Evolutionary conservation across 1,140 invertebrate genomes (phyloP).

Genomic region (Physella acuta): DNA sequence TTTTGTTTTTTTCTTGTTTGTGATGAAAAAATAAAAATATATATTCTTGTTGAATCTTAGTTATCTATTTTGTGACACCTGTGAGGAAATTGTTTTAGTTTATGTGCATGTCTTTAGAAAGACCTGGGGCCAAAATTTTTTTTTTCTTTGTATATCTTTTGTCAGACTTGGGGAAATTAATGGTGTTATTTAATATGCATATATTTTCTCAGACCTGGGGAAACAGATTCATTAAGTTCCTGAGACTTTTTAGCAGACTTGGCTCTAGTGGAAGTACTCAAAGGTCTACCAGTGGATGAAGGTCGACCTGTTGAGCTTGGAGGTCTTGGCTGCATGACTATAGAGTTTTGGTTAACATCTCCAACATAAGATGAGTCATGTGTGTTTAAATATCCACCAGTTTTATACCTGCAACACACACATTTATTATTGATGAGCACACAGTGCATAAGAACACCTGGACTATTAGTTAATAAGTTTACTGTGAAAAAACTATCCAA

Average conservation of each 20-base stretch:
- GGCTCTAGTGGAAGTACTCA: not conserved
- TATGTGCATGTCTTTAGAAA: not conserved
- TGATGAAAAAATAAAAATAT: too few relatives aligned
- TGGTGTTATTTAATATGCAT: not conserved
- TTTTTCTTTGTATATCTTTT: not conserved
- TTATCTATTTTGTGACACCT: not conserved
- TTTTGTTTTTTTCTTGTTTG: too few relatives aligned
- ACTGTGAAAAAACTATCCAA: too few relatives aligned
- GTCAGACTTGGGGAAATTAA: not conserved
- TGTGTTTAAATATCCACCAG: too few relatives aligned
- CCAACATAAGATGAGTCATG: too few relatives aligned
- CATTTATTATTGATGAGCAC: too few relatives aligned
- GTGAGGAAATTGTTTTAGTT: not conserved
- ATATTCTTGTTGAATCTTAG: too few relatives aligned
- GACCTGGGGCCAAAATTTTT: not conserved
- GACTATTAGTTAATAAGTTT: too few relatives aligned
- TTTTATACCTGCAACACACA: too few relatives aligned
- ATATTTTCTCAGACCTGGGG: not conserved
- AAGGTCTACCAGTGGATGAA: not conserved
- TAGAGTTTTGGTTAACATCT: too few relatives aligned
- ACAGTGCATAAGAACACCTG: too few relatives aligned
- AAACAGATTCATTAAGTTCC: too few relatives aligned
- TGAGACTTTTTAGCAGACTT: not conserved
- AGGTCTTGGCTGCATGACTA: slow-evolving; percentile 6
- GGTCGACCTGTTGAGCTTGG: slow-evolving; percentile 5